These are phyloP conservation scores for Squalus acanthias DNA, from an alignment of 2,797 vertebrate genomes.

Conservation along the genomic window DNA sequence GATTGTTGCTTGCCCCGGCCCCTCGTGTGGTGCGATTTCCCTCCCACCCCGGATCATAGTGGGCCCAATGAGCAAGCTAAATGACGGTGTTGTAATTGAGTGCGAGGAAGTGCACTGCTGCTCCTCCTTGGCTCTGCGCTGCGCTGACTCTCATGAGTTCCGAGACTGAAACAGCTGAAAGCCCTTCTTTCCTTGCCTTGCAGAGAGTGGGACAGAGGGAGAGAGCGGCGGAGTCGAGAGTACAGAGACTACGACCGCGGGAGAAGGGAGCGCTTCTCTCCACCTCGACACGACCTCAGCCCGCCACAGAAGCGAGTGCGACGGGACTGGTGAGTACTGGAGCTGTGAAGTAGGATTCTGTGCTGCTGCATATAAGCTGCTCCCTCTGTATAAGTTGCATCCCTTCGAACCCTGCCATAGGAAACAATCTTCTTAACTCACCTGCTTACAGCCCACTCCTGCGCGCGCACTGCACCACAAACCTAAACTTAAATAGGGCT, in stretches of 20 bases:
- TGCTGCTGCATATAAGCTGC: neutral
- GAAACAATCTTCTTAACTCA: no score
- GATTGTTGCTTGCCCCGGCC: no score
- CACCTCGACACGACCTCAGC: conserved; percentile 82
- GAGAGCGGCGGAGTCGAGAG: conserved; percentile 79
- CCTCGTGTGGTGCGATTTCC: no score
- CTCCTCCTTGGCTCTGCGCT: neutral
- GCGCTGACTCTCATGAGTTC: neutral
- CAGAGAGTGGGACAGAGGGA: conserved; percentile 85
- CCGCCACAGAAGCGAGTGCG: conserved; percentile 89
- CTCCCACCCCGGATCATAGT: no score
- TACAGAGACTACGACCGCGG: conserved; percentile 86
- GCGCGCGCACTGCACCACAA: neutral
- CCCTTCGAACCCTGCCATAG: neutral
- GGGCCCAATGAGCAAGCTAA: no score
- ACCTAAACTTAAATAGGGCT: neutral
- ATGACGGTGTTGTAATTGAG: no score
- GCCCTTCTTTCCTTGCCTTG: neutral
- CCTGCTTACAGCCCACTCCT: neutral
- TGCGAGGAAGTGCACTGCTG: neutral
- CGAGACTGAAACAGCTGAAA: neutral
- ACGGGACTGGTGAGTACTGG: conserved; percentile 74
- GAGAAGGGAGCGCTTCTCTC: conserved; percentile 78
- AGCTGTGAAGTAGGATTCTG: neutral
- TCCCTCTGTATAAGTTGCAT: neutral